Evolutionary conservation across 2,888 invertebrate species (phyloP), one percentile per base, ranked within the genome.

Genomic region (Drosophila buzzatii): DNA sequence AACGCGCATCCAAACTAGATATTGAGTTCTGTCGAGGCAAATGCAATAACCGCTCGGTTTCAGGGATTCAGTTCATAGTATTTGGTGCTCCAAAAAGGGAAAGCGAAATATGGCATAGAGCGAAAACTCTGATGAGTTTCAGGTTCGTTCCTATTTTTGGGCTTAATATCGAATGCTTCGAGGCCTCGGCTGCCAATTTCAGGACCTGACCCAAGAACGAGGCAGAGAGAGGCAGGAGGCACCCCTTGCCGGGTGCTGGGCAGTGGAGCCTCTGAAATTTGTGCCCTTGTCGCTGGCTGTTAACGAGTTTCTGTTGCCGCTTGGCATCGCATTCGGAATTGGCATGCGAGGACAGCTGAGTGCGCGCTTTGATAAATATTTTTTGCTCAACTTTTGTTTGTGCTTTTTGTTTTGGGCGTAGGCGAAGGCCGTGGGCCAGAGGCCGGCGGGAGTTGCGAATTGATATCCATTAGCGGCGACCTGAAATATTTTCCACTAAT

Each of bases 401-500:
- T 37, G 37, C 5, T 37, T 12, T 37, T 39, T 16, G 14, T n/a
- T n/a, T 45, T 23, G 23, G 23, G 12, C 20, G 14, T 23, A 16
- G 47, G 27, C 27, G 27, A n/a, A n/a, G 20, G 39, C 52, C 37
- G 23, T n/a, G n/a, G 12, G 55, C 4, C 27, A n/a, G 9, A 10
- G 20, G 35, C 52, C 37, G 23, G 18, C n/a, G 12, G 55, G 51
- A 62, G 65, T 67, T 78, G 73, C 76, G 76, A 68, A 84, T 86
- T 73, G 78, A 84, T 84, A 70, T 78, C 85, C 87, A 86, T 86
- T 86, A 86, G 78, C 63, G 55, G 57, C 55, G 56, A 64, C 72
- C 49, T 58, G 70, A 85, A 87, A 87, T 85, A 85, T 85, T 82
- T 87, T 31, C 18, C 70, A 69, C 83, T 87, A 87, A 83, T 83